These are phyloP conservation scores for Scophthalmus maximus DNA, from an alignment of 2,113 vertebrate species.

Conservation along the genomic window DNA sequence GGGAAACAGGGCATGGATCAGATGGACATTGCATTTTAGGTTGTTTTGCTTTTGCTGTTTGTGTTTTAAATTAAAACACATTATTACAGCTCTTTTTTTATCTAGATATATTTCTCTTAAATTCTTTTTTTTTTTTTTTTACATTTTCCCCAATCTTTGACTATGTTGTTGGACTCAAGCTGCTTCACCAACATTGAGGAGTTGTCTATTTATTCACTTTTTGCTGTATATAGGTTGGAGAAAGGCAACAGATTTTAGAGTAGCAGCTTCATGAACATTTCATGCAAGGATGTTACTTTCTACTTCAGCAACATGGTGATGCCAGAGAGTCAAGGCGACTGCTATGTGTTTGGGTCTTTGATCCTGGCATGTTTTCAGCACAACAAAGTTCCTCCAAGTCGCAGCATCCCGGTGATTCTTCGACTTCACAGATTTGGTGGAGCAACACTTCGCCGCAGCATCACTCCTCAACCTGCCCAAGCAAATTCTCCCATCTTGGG, in stretches of 20 bases:
- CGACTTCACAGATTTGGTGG: conserved; percentile 14
- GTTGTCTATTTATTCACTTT: not conserved
- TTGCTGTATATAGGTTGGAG: not conserved
- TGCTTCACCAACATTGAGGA: not conserved
- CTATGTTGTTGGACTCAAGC: not conserved
- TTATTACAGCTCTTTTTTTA: too few species aligned
- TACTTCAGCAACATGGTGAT: conserved; percentile 23
- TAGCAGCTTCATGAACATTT: conserved; percentile 19
- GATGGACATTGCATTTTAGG: not conserved
- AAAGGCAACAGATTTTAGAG: conserved; percentile 8
- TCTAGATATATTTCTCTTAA: too few species aligned
- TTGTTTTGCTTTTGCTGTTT: too few species aligned
- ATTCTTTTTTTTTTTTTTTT: too few species aligned
- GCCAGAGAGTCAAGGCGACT: conserved; percentile 18
- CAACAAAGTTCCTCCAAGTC: conserved; percentile 28
- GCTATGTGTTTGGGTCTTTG: conserved; percentile 38
- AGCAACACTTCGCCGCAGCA: conserved; percentile 12
- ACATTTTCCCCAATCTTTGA: not conserved
- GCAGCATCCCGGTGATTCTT: conserved; percentile 19
- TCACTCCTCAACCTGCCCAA: conserved; percentile 10
- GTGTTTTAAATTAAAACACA: too few species aligned
- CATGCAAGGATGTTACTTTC: conserved; percentile 11
- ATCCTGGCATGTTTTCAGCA: conserved; percentile 26
- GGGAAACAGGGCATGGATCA: too few species aligned
- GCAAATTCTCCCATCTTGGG: conserved; percentile 30